Evolutionary conservation across 1,140 invertebrate species (phyloP).

Genomic region (Drosophila ohnishii): DNA sequence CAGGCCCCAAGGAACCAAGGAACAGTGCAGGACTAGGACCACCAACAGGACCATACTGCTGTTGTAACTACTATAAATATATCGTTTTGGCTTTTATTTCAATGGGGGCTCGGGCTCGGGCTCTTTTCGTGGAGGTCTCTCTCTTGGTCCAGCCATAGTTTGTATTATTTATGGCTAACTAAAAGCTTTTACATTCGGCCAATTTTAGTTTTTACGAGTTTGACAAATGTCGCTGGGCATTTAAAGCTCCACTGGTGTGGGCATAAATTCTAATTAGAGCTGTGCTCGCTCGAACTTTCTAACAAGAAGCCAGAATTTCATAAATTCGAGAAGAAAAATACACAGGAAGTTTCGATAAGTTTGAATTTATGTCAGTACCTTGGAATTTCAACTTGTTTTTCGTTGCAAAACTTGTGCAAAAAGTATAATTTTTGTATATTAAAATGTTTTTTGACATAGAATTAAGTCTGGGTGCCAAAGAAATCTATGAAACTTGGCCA

Average conservation of each 20-base stretch:
- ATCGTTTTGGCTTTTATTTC: conserved; percentile 65
- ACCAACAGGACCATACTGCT: conserved; percentile 4
- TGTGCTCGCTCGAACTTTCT: conserved; percentile 37
- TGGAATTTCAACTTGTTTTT: too few relatives aligned
- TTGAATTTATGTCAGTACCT: background rate
- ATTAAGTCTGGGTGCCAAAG: background rate
- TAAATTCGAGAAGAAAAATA: conserved; percentile 50
- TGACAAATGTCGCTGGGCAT: conserved; percentile 55
- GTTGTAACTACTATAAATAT: conserved; percentile 66
- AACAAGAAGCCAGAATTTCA: conserved; percentile 38
- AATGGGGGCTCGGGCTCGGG: conserved; percentile 3
- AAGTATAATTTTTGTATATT: background rate
- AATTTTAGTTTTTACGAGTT: conserved; percentile 76
- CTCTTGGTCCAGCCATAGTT: conserved; percentile 60
- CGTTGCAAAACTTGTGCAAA: background rate
- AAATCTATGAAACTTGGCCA: background rate
- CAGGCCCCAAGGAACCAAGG: conserved; percentile 12
- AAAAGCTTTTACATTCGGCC: conserved; percentile 75
- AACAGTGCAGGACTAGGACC: conserved; percentile 8
- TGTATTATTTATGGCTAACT: conserved; percentile 76
- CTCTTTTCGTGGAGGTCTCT: conserved; percentile 18
- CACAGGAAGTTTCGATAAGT: conserved; percentile 18
- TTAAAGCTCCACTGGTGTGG: conserved; percentile 48
- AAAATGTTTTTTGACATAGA: background rate
- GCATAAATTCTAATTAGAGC: conserved; percentile 74